Base-by-base conservation (phyloP, 2,888 invertebrate genomes). In the Drosophila putrida region DNA sequence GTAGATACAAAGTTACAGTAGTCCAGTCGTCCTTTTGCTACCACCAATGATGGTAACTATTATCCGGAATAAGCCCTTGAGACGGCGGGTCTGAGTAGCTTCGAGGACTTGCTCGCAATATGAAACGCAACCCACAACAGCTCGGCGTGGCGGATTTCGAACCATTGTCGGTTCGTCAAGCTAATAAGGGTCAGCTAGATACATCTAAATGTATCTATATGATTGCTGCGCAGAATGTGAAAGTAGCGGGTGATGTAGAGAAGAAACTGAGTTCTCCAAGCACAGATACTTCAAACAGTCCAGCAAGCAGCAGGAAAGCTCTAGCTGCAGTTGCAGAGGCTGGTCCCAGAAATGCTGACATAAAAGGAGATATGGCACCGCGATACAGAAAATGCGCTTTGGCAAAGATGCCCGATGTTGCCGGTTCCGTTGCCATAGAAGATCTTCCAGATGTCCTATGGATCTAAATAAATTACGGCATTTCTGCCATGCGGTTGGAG, bases 401-500 rank as follows among this genome's bases (percentile, higher is more conserved):
- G 9, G 35, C 10, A 28, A 15, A 31, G 35, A 11, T 39, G n/a
- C 6, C 15, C 4, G 4, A 6, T 6, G 49, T 57, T 8, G 35
- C 35, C 2, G n/a, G 20, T 8, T 28, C 57, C n/a, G 27, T 68
- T 6, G 27, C 53, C 66, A 88, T 91, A 74, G 86, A 95, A 95
- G 85, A 93, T 96, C 81, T 99, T 98, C 93, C 97, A 97, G 93
- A 97, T 99, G 82, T 99, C 99, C 93, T 97, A 96, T 93, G 96
- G 95, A 67, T 95, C 96, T 89, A 97, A 98, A 93, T 95, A 97
- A 83, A 96, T 96, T 80, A 96, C 98, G 71, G 96, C 97, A 83
- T 98, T 99, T 93, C 94, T 98, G 88, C 98, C 99, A 53, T 99
- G 99, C 93, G 97, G 98, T n/a, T n/a, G n/a, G n/a, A n/a, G n/a